phyloP scores from a whole-genome alignment of 2,888 invertebrate genomes.

The Silvanus unidentatus region DNA sequence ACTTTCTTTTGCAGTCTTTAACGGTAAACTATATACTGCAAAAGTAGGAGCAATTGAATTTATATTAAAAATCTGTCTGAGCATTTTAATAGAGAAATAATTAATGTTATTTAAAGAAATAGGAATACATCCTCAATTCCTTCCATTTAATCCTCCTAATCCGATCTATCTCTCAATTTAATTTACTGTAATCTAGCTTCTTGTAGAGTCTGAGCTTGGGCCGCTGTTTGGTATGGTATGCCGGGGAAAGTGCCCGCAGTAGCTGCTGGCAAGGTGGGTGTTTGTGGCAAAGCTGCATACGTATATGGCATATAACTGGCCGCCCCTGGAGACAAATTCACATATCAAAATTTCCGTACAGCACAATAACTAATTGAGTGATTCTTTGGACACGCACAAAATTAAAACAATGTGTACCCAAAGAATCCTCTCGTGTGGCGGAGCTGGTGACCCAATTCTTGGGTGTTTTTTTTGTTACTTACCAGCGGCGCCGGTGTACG shows the following conservation, averaged over 20 bases:
- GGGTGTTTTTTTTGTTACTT: constrained; percentile 6
- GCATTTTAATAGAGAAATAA: constrained; percentile 28
- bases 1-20: constrained; percentile 42
- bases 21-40: constrained; percentile 39
- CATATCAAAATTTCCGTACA: not conserved
- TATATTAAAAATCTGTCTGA: constrained; percentile 40
- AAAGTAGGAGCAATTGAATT: constrained; percentile 39
- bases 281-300: constrained; percentile 60
- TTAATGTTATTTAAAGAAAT: not conserved
- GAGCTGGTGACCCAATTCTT: too few species aligned
- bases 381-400: too few species aligned
- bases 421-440: too few species aligned
- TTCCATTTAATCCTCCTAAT: too few species aligned
- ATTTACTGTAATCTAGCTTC: constrained; percentile 70
- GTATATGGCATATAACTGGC: constrained; percentile 74
- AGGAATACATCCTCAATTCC: too few species aligned
- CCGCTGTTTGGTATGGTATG: constrained; percentile 56
- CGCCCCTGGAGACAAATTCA: too few species aligned
- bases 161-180: not conserved
- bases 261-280: constrained; percentile 50
- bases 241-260: constrained; percentile 57
- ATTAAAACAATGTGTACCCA: too few species aligned
- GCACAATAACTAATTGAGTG: not conserved
- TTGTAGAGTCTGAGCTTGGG: constrained; percentile 61
- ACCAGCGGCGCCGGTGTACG: constrained; percentile 64